Conservation (phyloP, 2,113 vertebrate genomes). For the Heptranchias perlo region DNA sequence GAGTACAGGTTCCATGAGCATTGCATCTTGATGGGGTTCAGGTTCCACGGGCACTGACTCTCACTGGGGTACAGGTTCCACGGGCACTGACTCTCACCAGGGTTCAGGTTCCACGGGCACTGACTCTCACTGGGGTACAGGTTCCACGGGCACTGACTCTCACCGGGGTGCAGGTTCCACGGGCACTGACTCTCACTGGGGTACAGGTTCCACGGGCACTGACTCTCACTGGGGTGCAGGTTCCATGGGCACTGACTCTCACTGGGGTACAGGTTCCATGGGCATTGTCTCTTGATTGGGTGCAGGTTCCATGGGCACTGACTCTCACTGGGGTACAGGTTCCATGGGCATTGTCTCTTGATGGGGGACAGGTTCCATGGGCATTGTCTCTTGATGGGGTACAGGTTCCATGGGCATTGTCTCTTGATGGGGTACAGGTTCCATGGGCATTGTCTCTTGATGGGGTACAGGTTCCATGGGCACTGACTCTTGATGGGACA, state of each 20-base stretch:
- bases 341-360: neutral
- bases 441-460: neutral
- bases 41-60: neutral
- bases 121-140: too few relatives aligned
- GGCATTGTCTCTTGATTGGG: neutral
- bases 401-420: neutral
- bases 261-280: neutral
- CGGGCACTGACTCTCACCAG: too few relatives aligned
- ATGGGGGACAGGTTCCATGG: neutral
- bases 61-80: too few relatives aligned
- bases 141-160: neutral
- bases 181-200: neutral
- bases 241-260: neutral
- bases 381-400: neutral
- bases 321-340: neutral
- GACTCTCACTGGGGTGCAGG: neutral
- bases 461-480: neutral
- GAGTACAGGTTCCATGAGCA: too few relatives aligned
- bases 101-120: too few relatives aligned
- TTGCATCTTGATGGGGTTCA: too few relatives aligned
- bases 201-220: neutral
- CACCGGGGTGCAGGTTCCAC: neutral
- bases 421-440: neutral
- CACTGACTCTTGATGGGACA: neutral
- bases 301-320: neutral